Percentiles rank a stretch among this genome's conserved stretches.
These are phyloP conservation scores for Escarpia spicata DNA, from an alignment of 2,888 invertebrate species.

Conservation along the genomic window DNA sequence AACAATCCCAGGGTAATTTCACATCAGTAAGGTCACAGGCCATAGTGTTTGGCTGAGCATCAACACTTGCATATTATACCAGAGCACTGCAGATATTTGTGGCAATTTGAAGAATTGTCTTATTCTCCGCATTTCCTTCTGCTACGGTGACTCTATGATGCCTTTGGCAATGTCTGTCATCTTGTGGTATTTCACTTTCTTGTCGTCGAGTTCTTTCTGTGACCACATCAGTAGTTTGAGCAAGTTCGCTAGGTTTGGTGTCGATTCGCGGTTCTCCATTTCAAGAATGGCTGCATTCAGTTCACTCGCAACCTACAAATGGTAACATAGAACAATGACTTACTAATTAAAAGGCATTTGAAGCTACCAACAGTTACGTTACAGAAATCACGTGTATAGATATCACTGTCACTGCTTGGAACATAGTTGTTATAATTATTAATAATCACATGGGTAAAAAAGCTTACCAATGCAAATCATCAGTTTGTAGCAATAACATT, in stretches of 20 bases:
- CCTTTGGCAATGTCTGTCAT: slow-evolving; percentile 86
- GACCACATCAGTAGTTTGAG: slow-evolving; percentile 95
- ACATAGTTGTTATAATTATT: background rate
- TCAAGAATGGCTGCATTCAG: slow-evolving; percentile 96
- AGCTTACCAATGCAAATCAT: background rate
- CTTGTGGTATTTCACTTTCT: slow-evolving; percentile 93
- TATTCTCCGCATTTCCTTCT: background rate
- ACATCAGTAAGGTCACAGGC: background rate
- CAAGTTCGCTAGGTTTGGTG: slow-evolving; percentile 89
- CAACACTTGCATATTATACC: background rate
- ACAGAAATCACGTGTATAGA: background rate
- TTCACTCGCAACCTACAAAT: slow-evolving; percentile 82
- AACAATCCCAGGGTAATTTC: background rate
- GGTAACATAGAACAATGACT: slow-evolving; percentile 17
- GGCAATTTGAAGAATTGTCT: slow-evolving; percentile 36
- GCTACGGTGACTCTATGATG: slow-evolving; percentile 45
- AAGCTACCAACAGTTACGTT: background rate
- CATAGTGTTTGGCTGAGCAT: background rate
- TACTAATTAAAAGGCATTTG: background rate
- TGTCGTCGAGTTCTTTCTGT: slow-evolving; percentile 92
- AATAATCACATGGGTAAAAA: background rate
- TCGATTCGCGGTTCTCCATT: slow-evolving; percentile 81
- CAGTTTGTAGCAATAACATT: background rate
- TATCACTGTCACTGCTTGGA: background rate
- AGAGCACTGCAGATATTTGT: slow-evolving; percentile 40